Base-by-base conservation (phyloP, 2,113 vertebrate species). In the Malurus cyaneus region DNA sequence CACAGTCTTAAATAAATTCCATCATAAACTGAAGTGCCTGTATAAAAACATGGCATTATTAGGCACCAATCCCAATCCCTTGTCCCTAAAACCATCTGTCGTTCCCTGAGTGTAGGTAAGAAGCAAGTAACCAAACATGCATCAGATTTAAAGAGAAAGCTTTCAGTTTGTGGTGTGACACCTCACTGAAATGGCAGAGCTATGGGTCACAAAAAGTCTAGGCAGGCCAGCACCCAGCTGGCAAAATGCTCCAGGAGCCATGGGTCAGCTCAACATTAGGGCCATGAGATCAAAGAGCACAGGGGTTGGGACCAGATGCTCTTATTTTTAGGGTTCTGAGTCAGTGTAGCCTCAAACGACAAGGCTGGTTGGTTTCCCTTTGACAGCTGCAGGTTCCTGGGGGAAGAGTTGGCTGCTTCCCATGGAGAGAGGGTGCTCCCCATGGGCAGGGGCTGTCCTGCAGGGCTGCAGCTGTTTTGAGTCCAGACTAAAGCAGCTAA, bases 301-400 rank as follows among this genome's bases (percentile, higher is more conserved):
- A 5, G 53, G 54, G 26, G 2, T 16, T 86, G 84, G 57, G 57
- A 82, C 12, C 15, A 15, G 54, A 77, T 67, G 49, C 74, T 80
- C 18, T 46, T 80, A 70, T 73, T 94, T 94, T 91, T 77, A 88
- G 81, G 78, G 62, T 61, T 26, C 62, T 88, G 67, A 61, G 42
- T 87, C 81, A 65, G 46, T 5, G 19, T 36, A 14, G 49, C n/a
- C 57, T 86, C 8, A 1, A 36, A 49, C 0, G 0, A 0, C 20
- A 36, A 23, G 7, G 21, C 19, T 61, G 82, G 46, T 78, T 72
- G 74, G 62, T 92, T 89, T 79, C 81, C 56, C 53, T 9, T 0
- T 21, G 85, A 9, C 72, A 78, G 72, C 60, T 67, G 70, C 46
- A 17, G 77, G 81, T 16, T 86, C 24, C 36, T 5, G 1, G 31